A percentile compares a stretch with the other conserved stretches of the same genome.
Evolutionary conservation across 2,113 vertebrate genomes (phyloP).

Genomic region (Oncorhynchus tshawytscha): DNA sequence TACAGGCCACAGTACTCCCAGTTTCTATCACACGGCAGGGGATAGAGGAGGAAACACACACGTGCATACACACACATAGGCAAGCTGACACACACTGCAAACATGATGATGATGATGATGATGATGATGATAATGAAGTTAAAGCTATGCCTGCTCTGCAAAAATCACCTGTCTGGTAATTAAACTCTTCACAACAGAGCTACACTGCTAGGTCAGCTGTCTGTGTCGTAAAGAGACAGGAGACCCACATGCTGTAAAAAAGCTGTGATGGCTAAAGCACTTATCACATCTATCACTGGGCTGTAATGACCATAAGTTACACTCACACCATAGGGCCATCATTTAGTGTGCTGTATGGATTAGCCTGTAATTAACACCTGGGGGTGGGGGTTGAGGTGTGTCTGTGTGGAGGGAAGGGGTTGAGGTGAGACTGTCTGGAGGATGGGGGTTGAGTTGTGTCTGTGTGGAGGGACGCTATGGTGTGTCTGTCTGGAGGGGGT

Average conservation of each 20-base stretch:
- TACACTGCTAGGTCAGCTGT: conserved; percentile 47
- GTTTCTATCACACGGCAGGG: not conserved
- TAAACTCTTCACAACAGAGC: not conserved
- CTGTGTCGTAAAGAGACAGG: conserved; percentile 37
- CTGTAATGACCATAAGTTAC: conserved; percentile 44
- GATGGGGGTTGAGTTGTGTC: too few relatives aligned
- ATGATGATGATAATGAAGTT: too few relatives aligned
- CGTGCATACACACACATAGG: not conserved
- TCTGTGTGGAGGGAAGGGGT: too few relatives aligned
- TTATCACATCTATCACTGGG: conserved; percentile 61
- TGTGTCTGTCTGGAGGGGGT: too few relatives aligned
- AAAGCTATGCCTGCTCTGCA: not conserved
- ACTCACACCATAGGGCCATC: conserved; percentile 29
- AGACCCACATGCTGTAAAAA: conserved; percentile 59
- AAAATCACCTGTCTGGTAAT: not conserved
- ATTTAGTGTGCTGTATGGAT: conserved; percentile 62
- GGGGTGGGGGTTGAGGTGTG: too few relatives aligned
- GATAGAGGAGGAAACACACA: not conserved
- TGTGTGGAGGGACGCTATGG: too few relatives aligned
- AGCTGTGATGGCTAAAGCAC: conserved; percentile 57
- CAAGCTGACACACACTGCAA: not conserved
- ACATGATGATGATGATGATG: not conserved
- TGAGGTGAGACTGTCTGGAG: too few relatives aligned
- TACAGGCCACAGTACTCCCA: conserved; percentile 3
- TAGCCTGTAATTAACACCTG: conserved; percentile 65